Base-by-base conservation (phyloP, 2,113 vertebrate species). In the Myocastor coypus region DNA sequence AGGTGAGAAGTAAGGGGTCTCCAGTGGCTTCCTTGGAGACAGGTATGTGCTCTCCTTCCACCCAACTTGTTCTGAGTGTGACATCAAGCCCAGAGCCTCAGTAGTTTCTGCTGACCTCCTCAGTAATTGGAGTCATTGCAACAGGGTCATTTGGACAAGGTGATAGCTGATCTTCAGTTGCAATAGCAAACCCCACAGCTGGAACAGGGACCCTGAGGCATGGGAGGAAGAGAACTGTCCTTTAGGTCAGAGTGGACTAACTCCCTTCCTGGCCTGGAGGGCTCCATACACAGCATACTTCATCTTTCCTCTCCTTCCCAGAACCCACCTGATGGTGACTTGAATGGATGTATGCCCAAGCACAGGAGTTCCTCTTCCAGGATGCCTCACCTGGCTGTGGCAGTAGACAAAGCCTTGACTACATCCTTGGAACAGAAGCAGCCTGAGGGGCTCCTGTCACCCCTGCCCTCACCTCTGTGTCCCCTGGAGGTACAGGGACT, bases 361-460 rank as follows among this genome's bases (percentile, higher is more conserved):
- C 98, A 98, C 95, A 98, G 95, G 96, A 98, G 99, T 96, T 98
- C 99, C 30, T 98, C 98, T 75, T 98, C 98, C 92, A 98, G 98
- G 0, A 98, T 98, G 50, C 96, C 98, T 97, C 98, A 98, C 83
- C 98, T 98, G n/a, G 95, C 98, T 0, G 77, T 95, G 87, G 98
- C 98, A 77, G 98, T 98, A 0, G 98, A 99, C 5, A 98, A 99
- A 98, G 98, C 98, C 91, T 81, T 97, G 96, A 98, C 98, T 12
- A 83, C 98, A 92, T 98, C 96, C 52, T 98, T 98, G 0, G 98
- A 99, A 92, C 98, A 98, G 28, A 98, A 99, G 89, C 98, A 96
- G 61, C 96, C 59, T 37, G 94, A 94, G 83, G 98, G 97, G 63
- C 80, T 97, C 92, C 90, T 96, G 89, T 94, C 63, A 0, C 80